Evolutionary conservation across 2,797 vertebrate species (phyloP).

Genomic region (Cuniculus paca): DNA sequence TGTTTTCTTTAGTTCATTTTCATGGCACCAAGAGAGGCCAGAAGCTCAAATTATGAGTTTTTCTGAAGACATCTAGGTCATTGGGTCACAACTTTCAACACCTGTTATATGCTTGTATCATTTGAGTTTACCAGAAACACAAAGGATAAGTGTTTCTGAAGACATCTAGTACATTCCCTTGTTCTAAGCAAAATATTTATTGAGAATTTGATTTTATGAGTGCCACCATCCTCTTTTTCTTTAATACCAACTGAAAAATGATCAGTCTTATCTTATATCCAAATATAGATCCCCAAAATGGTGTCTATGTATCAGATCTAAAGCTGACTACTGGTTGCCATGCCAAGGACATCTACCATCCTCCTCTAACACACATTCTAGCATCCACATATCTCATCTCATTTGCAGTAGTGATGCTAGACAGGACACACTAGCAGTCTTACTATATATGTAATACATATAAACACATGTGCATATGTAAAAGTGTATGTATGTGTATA

Average conservation of each 20-base stretch:
- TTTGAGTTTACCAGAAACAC: conserved; percentile 50
- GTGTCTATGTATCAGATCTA: conserved; percentile 8
- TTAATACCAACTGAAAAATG: conserved; percentile 39
- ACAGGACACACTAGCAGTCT: conserved; percentile 14
- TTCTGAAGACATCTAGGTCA: conserved; percentile 64
- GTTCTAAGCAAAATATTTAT: conserved; percentile 7
- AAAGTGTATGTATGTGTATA: not conserved
- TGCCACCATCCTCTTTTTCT: conserved; percentile 1
- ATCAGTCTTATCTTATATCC: conserved; percentile 8
- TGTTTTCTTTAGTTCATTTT: conserved; percentile 59
- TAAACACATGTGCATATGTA: not conserved
- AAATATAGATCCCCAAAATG: conserved; percentile 40
- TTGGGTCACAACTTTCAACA: not conserved
- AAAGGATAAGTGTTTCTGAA: conserved; percentile 50
- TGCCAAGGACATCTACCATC: not conserved
- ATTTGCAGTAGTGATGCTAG: conserved; percentile 26
- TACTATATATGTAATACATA: not conserved
- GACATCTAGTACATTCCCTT: conserved; percentile 21
- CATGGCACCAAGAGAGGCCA: not conserved
- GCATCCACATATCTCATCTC: conserved; percentile 38
- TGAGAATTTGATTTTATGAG: conserved; percentile 47
- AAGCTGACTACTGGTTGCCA: conserved; percentile 21
- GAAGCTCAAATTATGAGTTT: conserved; percentile 28
- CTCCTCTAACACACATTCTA: not conserved
- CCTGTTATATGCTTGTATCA: not conserved